Percentiles rank a stretch among this genome's conserved stretches.
Conservation (phyloP, 2,797 vertebrate genomes). For the Microctenopoma steveboyesi region DNA sequence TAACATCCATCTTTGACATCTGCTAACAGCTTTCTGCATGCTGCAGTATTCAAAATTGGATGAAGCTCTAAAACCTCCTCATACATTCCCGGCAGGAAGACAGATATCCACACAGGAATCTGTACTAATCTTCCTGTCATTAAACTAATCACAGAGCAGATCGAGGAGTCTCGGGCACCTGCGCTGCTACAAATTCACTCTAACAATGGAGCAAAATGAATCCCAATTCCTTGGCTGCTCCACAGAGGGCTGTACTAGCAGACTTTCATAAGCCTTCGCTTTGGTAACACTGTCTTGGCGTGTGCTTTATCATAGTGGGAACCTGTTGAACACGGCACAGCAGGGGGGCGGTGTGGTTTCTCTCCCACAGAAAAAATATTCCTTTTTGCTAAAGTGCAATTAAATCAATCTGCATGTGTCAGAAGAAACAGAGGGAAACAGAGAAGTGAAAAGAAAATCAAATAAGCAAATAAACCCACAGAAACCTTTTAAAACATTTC, state of each 20-base stretch:
- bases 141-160: constrained; percentile 49
- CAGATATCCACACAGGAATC: background rate
- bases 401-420: background rate
- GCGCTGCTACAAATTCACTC: constrained; percentile 27
- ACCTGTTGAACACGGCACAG: constrained; percentile 10
- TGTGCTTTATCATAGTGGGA: background rate
- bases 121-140: constrained; percentile 32
- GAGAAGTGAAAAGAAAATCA: background rate
- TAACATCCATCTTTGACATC: background rate
- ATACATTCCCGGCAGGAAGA: background rate
- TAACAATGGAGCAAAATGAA: constrained; percentile 36
- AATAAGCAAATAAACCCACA: background rate
- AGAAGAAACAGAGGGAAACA: background rate
- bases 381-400: background rate
- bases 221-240: constrained; percentile 29
- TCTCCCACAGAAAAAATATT: background rate
- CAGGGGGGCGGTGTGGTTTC: background rate
- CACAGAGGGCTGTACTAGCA: background rate
- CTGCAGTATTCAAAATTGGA: background rate
- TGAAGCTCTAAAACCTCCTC: constrained; percentile 8
- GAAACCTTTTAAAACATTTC: background rate
- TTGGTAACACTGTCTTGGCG: background rate
- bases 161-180: constrained; percentile 40
- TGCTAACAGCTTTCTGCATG: background rate
- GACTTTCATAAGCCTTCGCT: constrained; percentile 19